phyloP scores from a whole-genome alignment of 2,888 invertebrate genomes.

The Cabera pusaria region DNA sequence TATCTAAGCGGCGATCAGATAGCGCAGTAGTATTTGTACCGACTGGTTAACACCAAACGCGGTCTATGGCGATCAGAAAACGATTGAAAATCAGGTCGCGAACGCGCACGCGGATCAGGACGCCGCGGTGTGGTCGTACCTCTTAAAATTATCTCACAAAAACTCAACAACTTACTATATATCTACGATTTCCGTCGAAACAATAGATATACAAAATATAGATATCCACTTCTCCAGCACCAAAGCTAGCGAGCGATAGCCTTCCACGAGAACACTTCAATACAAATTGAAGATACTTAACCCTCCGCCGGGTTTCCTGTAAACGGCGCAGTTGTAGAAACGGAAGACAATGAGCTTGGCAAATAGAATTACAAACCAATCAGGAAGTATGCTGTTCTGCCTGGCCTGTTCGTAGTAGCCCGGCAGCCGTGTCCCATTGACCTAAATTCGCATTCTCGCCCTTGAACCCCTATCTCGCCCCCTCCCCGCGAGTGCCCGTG shows the following conservation, averaged over 20 bases:
- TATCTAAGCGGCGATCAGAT: no score
- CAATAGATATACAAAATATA: no score
- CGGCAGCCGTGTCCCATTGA: constrained; percentile 68
- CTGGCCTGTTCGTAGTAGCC: constrained; percentile 40
- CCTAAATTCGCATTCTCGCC: constrained; percentile 73
- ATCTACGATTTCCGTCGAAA: no score
- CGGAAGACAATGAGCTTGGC: constrained; percentile 21
- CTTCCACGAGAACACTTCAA: background rate
- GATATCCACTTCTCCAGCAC: no score
- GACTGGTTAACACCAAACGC: no score
- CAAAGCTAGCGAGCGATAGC: background rate
- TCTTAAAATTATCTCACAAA: no score
- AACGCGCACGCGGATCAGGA: no score
- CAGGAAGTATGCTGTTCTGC: constrained; percentile 38
- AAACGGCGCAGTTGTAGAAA: constrained; percentile 20
- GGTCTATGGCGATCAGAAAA: no score
- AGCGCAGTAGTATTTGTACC: no score
- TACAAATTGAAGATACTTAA: constrained; percentile 2
- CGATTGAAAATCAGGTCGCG: no score
- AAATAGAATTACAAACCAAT: constrained; percentile 39
- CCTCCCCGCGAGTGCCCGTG: constrained; percentile 55
- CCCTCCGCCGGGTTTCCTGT: constrained; percentile 3
- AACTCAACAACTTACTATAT: no score
- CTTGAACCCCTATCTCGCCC: constrained; percentile 68
- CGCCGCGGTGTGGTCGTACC: no score